A percentile compares a stretch with the other conserved stretches of the same genome.
These are phyloP conservation scores for Parnassius apollo DNA, from an alignment of 2,888 invertebrate genomes.

Conservation along the genomic window DNA sequence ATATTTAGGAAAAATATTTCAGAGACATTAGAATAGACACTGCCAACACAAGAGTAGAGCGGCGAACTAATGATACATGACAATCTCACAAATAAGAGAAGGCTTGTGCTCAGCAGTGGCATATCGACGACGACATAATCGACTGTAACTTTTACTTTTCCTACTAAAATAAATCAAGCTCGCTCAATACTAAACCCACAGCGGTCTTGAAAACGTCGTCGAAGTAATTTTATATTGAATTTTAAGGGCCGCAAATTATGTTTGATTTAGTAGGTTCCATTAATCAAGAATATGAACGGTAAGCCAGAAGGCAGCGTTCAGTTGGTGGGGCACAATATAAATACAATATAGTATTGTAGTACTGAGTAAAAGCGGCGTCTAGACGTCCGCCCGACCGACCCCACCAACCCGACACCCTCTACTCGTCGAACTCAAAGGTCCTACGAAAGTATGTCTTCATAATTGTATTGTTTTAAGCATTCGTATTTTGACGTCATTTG, in stretches of 20 bases:
- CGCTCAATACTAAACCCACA: not conserved
- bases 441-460: conserved; percentile 65
- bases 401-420: conserved; percentile 39
- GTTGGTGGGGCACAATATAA: conserved; percentile 47
- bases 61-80: too few species aligned
- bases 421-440: conserved; percentile 43
- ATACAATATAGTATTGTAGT: conserved; percentile 53
- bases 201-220: not conserved
- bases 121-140: too few species aligned
- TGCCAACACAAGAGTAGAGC: too few species aligned
- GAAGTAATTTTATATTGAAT: conserved; percentile 16
- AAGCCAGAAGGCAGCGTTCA: conserved; percentile 27
- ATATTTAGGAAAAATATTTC: too few species aligned
- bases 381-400: conserved; percentile 70
- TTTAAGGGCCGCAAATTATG: conserved; percentile 40
- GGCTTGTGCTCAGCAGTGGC: too few species aligned
- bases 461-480: conserved; percentile 39
- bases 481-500: conserved; percentile 12
- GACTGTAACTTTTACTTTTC: not conserved
- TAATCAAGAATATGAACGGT: conserved; percentile 30
- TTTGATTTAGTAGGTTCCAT: conserved; percentile 35
- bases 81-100: too few species aligned
- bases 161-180: not conserved
- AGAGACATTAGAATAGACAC: too few species aligned
- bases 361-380: conserved; percentile 50